These are phyloP conservation scores for Trogon surrucura DNA, from an alignment of 2,113 vertebrate genomes.

Conservation along the genomic window DNA sequence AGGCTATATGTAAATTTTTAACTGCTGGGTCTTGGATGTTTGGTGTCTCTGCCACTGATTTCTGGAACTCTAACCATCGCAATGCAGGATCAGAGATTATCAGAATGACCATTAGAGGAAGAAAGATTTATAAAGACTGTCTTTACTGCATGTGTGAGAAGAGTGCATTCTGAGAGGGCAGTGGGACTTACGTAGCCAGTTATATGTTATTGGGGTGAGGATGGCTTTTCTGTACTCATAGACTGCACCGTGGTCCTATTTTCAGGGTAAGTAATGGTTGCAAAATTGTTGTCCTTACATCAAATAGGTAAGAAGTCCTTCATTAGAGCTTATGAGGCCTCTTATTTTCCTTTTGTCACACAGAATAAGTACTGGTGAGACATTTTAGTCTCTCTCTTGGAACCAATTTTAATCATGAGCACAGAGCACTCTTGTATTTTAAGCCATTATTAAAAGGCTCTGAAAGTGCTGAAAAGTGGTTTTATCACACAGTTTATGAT, in stretches of 20 bases:
- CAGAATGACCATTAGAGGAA: background rate
- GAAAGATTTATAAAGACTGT: background rate
- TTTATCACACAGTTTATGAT: background rate
- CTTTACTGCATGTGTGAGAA: background rate
- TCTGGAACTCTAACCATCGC: background rate
- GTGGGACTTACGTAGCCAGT: background rate
- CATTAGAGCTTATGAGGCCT: background rate
- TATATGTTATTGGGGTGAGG: background rate
- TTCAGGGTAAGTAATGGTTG: background rate
- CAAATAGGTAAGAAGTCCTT: background rate
- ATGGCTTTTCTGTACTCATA: background rate
- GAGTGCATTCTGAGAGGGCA: background rate
- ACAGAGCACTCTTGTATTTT: background rate
- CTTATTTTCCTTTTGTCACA: background rate
- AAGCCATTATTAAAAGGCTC: background rate
- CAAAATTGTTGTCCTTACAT: background rate
- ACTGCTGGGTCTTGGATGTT: rapidly evolving
- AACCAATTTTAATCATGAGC: background rate
- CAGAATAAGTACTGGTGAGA: background rate
- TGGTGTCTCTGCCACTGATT: background rate
- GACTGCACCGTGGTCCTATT: background rate
- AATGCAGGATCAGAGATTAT: background rate
- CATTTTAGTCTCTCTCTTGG: background rate
- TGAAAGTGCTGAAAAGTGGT: background rate
- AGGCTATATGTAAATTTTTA: background rate